A percentile compares a stretch with the other conserved stretches of the same genome.
Conservation (phyloP, 2,113 vertebrate species). For the Stictonetta naevosa region DNA sequence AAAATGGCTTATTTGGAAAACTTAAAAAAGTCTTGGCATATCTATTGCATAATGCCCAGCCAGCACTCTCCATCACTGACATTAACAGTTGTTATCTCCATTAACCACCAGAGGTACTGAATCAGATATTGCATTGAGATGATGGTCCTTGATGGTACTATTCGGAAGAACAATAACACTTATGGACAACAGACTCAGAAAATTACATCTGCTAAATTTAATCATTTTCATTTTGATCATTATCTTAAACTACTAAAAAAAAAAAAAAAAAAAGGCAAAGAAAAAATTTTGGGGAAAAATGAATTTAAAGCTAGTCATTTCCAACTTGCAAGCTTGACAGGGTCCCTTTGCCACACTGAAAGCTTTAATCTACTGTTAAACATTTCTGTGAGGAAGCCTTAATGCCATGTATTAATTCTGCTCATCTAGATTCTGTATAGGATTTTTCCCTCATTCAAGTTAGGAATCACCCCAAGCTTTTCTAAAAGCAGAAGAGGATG, state of each 20-base stretch:
- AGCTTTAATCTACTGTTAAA: not conserved
- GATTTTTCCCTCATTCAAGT: not conserved
- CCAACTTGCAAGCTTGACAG: not conserved
- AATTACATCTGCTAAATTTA: not conserved
- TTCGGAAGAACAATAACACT: not conserved
- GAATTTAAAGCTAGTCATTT: not conserved
- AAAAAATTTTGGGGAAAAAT: not conserved
- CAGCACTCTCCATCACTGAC: not conserved
- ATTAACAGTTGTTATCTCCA: not conserved
- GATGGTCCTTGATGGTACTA: accelerated
- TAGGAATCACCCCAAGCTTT: not conserved
- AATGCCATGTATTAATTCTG: not conserved
- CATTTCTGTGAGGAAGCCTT: not conserved
- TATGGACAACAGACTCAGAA: accelerated
- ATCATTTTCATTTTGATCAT: not conserved
- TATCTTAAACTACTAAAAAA: not conserved
- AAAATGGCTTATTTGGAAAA: not conserved
- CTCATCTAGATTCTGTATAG: not conserved
- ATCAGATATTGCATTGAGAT: not conserved
- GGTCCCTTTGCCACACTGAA: accelerated
- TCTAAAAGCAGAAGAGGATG: not conserved
- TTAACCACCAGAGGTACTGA: not conserved
- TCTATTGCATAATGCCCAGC: not conserved
- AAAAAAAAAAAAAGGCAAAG: not conserved
- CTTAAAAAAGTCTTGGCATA: not conserved